Percentiles rank a stretch among this genome's conserved stretches.
These are phyloP conservation scores for Dolichopus griseipennis DNA, from an alignment of 2,888 invertebrate species.

Conservation along the genomic window DNA sequence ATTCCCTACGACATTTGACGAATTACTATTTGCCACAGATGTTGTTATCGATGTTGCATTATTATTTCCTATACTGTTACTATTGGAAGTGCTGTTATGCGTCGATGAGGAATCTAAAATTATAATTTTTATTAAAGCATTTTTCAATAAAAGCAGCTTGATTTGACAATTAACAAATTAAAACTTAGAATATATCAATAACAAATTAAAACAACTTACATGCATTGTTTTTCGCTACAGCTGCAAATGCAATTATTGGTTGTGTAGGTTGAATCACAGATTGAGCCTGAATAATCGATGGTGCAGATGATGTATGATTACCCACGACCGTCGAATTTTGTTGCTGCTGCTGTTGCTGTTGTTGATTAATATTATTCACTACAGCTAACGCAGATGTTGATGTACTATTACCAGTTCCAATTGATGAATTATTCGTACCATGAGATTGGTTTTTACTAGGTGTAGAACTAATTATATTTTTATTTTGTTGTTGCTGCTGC, in stretches of 20 bases:
- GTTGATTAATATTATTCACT: constrained; percentile 20
- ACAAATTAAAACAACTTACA: constrained; percentile 33
- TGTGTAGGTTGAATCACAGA: constrained; percentile 42
- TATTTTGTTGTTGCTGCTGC: constrained; percentile 35
- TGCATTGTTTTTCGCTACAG: constrained; percentile 51
- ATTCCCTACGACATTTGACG: constrained; percentile 20
- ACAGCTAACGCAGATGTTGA: constrained; percentile 23
- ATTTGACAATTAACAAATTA: not conserved
- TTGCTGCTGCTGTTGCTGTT: constrained; percentile 20
- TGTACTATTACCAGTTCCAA: constrained; percentile 11
- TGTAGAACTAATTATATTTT: constrained; percentile 41
- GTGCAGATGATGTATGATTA: constrained; percentile 26
- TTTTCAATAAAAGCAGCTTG: not conserved
- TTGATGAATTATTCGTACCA: constrained; percentile 23
- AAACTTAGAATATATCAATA: constrained; percentile 9
- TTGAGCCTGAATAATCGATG: constrained; percentile 40
- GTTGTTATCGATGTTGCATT: constrained; percentile 19
- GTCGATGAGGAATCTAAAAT: constrained; percentile 25
- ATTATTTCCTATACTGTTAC: constrained; percentile 30
- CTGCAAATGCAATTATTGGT: constrained; percentile 51
- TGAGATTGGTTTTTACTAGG: constrained; percentile 41
- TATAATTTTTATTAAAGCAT: constrained; percentile 26
- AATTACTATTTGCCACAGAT: constrained; percentile 21
- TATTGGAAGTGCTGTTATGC: constrained; percentile 32
- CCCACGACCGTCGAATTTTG: constrained; percentile 26